Conservation (phyloP, 2,888 invertebrate species). For the Mantis religiosa region DNA sequence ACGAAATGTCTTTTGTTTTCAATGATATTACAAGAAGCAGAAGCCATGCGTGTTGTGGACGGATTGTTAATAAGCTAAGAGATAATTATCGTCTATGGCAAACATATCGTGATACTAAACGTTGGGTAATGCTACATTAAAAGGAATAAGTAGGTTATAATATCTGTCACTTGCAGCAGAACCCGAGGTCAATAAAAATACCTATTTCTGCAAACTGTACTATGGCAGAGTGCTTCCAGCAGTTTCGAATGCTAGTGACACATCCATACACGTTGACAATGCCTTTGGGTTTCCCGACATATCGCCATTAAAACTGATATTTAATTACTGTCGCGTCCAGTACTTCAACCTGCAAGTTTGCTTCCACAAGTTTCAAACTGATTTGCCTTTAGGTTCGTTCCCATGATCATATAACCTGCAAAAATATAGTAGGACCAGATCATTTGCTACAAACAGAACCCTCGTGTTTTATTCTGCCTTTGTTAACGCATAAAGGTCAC, state of each 20-base stretch:
- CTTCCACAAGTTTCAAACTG: no score
- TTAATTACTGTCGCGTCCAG: background rate
- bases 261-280: background rate
- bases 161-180: background rate
- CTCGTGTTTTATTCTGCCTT: background rate
- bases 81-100: background rate
- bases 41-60: no score
- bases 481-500: no score
- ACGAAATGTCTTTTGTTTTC: no score
- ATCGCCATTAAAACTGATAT: background rate
- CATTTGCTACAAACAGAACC: background rate
- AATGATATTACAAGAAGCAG: no score
- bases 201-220: background rate
- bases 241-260: background rate
- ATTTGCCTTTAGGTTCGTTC: background rate
- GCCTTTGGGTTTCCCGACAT: background rate
- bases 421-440: no score
- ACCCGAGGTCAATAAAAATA: background rate
- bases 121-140: background rate
- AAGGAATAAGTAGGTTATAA: background rate
- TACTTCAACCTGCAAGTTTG: background rate
- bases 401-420: no score
- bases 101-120: background rate
- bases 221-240: background rate
- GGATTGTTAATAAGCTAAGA: no score